phyloP scores from a whole-genome alignment of 92 coral and sea anemone genomes.

The Parazoanthus darwini region DNA sequence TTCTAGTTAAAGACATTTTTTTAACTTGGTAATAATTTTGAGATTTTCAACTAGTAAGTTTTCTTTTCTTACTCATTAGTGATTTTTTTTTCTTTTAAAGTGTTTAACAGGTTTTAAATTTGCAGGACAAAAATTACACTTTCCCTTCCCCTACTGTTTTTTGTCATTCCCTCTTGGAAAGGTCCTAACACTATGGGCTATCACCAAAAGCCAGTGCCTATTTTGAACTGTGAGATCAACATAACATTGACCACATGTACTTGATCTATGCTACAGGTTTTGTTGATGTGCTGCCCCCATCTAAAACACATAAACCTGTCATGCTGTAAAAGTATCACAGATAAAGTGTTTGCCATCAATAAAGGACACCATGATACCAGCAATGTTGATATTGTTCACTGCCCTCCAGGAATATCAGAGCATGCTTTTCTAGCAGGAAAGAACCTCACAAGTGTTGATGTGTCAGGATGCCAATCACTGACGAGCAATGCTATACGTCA shows the following conservation, averaged over 20 bases:
- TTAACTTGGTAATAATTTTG: too few species aligned
- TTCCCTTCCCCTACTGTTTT: too few species aligned
- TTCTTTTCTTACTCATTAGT: too few species aligned
- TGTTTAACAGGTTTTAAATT: too few species aligned
- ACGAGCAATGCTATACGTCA: constrained; percentile 61
- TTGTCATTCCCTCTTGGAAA: too few species aligned
- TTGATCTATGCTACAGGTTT: constrained; percentile 43
- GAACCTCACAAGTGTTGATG: constrained; percentile 70
- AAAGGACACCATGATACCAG: neutral
- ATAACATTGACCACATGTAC: neutral
- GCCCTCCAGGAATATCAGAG: constrained; percentile 33
- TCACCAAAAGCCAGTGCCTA: too few species aligned
- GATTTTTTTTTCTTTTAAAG: too few species aligned
- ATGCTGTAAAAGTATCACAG: constrained; percentile 75
- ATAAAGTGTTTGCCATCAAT: constrained; percentile 60
- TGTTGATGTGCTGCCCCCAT: constrained; percentile 75
- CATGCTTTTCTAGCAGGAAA: constrained; percentile 51
- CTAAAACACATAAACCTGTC: constrained; percentile 82
- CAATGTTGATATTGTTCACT: neutral
- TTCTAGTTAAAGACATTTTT: too few species aligned
- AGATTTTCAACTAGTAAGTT: too few species aligned
- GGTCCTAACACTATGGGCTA: too few species aligned
- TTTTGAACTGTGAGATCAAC: too few species aligned
- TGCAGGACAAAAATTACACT: too few species aligned
- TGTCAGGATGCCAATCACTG: constrained; percentile 82